Percentiles rank a stretch among this genome's conserved stretches.
phyloP scores from a whole-genome alignment of 1,140 invertebrate genomes.

The Drosophila pandora region DNA sequence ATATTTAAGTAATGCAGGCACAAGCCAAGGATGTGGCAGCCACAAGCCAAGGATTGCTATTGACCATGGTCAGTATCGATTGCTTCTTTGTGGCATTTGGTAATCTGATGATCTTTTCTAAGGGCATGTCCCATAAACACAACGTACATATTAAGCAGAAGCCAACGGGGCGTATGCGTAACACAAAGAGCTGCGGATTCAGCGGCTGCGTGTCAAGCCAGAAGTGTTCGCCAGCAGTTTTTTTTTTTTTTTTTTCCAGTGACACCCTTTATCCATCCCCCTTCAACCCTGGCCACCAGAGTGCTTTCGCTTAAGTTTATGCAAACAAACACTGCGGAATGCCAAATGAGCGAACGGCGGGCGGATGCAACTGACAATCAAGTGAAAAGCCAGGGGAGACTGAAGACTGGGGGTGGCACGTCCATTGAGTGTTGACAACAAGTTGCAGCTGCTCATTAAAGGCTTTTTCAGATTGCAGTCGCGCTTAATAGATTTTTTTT shows the following conservation, averaged over 20 bases:
- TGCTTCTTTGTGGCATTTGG: constrained; percentile 1
- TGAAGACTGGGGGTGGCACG: constrained; percentile 1
- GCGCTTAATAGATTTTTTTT: constrained; percentile 21
- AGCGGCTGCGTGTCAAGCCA: constrained; percentile 14
- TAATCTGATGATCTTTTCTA: constrained; percentile 8
- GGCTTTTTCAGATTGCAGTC: constrained; percentile 22
- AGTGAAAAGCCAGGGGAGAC: constrained; percentile 2
- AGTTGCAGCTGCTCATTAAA: constrained; percentile 68
- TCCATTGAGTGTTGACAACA: constrained; percentile 44
- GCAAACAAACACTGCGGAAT: constrained; percentile 54
- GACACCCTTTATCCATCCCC: constrained; percentile 1
- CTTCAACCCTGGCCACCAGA: background rate
- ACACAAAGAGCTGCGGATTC: constrained; percentile 12
- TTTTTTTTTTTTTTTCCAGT: constrained; percentile 7
- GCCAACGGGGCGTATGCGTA: constrained; percentile 36
- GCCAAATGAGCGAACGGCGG: constrained; percentile 64
- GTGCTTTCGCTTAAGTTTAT: constrained; percentile 50
- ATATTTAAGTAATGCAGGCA: constrained; percentile 22
- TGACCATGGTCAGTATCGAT: background rate
- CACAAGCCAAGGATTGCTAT: constrained; percentile 20
- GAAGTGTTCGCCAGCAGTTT: constrained; percentile 22
- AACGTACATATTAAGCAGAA: constrained; percentile 56
- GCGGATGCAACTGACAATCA: constrained; percentile 36
- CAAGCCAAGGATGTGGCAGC: constrained; percentile 15
- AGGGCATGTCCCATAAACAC: constrained; percentile 11